phyloP scores from a whole-genome alignment of 2,797 vertebrate species.

The Sardinella longiceps region DNA sequence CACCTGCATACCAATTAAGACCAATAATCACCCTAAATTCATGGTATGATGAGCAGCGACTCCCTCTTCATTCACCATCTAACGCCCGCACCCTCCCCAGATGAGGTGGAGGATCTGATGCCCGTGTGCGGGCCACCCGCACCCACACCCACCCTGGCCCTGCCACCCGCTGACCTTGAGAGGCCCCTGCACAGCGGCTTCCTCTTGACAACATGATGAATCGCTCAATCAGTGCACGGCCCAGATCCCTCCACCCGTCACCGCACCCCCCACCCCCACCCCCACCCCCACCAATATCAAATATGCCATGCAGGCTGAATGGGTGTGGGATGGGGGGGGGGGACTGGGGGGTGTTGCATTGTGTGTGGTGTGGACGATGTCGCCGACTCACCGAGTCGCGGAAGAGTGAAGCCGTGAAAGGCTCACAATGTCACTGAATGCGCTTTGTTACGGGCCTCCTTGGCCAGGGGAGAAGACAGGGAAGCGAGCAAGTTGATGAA shows the following conservation, averaged over 20 bases:
- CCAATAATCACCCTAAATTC: constrained; percentile 39
- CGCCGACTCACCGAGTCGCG: constrained; percentile 61
- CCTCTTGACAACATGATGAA: constrained; percentile 78
- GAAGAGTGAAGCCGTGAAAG: constrained; percentile 76
- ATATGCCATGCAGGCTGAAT: constrained; percentile 63
- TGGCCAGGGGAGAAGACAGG: constrained; percentile 74
- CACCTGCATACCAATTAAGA: constrained; percentile 38
- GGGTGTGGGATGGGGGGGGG: constrained; percentile 51
- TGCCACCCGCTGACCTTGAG: constrained; percentile 78
- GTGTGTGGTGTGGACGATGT: constrained; percentile 44
- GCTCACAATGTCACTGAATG: constrained; percentile 79
- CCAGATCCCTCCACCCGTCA: constrained; percentile 60
- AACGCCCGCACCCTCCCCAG: constrained; percentile 29
- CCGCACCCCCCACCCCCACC: background rate
- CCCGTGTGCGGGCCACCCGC: constrained; percentile 3
- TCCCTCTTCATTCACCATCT: background rate
- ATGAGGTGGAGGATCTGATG: background rate
- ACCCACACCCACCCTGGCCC: too few relatives aligned
- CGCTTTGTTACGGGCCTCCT: constrained; percentile 78
- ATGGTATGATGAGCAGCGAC: background rate
- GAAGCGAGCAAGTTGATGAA: constrained; percentile 80
- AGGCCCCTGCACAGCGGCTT: constrained; percentile 66
- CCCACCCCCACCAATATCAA: constrained; percentile 64
- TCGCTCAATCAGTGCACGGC: constrained; percentile 75
- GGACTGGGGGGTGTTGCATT: background rate